Base-by-base conservation (phyloP, 2,888 invertebrate genomes). In the Eristalis intricaria region DNA sequence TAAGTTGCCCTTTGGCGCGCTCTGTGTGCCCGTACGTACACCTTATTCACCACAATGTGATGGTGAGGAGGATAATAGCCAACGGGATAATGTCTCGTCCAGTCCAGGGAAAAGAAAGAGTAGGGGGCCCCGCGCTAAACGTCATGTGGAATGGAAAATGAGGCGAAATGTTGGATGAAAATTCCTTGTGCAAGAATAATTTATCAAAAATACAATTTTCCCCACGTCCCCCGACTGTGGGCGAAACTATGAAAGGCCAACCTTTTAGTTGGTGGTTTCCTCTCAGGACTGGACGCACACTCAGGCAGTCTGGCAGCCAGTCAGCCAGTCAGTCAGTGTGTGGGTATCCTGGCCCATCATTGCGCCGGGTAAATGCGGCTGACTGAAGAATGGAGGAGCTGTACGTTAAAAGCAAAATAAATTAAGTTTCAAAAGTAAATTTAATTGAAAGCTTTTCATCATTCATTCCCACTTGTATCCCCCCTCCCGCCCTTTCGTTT, bases 361-460 rank as follows among this genome's bases (percentile, higher is more conserved):
- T 29, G 64, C 43, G 66, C 56, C 8, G 32, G 43, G 26, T 15
- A 15, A 15, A n/a, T 43, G 50, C 19, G 50, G 50, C 5, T 50
- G 50, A 13, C 38, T 38, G 38, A 81, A 82, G 73, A 50, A 38
- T 40, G 23, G 58, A 8, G 71, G 56, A 32, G 11, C 70, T 71
- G 19, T 50, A 50, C 70, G 78, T 75, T 87, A 87, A 87, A 87
- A 87, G 86, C 83, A 87, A 87, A 87, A 83, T 87, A 87, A 87
- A 87, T 87, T 87, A 87, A 87, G 79, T 87, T 87, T 87, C 83
- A 78, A 87, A 86, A 87, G 86, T 87, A 79, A 87, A 87, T 83
- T 83, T 87, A 87, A 87, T 83, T 87, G 86, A 83, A 87, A 83
- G 83, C 86, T 79, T 87, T 87, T 83, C 86, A 87, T 83, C 86